phyloP scores from a whole-genome alignment of 53 echinoderm and acorn worm species.

The Holothuria scabra region DNA sequence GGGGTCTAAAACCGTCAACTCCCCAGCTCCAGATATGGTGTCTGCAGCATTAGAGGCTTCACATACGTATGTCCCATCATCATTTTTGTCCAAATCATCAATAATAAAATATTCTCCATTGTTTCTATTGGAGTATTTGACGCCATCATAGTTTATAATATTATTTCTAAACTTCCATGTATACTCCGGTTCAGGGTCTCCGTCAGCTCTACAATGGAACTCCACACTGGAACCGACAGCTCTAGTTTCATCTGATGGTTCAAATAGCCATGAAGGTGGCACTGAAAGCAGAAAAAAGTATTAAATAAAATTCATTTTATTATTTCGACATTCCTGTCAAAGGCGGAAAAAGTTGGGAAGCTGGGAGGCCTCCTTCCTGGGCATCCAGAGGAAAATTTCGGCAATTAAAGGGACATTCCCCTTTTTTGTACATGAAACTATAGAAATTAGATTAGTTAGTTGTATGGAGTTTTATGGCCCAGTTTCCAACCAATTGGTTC shows the following conservation, averaged over 20 bases:
- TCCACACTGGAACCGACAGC: slow-evolving; percentile 53
- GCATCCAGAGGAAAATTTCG: too few species aligned
- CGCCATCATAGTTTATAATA: slow-evolving; percentile 19
- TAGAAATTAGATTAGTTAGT: too few species aligned
- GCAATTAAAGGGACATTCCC: too few species aligned
- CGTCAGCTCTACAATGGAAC: slow-evolving; percentile 81
- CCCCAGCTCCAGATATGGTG: slow-evolving; percentile 49
- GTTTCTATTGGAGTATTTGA: slow-evolving; percentile 63
- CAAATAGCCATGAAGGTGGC: slow-evolving; percentile 62
- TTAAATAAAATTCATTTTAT: too few species aligned
- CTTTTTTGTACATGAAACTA: too few species aligned
- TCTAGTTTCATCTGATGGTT: slow-evolving; percentile 63
- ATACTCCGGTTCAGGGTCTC: slow-evolving; percentile 79
- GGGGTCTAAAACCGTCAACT: slow-evolving; percentile 70
- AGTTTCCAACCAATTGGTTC: too few species aligned
- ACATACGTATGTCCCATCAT: slow-evolving; percentile 74
- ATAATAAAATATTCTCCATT: slow-evolving; percentile 68
- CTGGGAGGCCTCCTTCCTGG: too few species aligned
- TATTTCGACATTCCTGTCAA: too few species aligned
- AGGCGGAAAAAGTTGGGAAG: too few species aligned
- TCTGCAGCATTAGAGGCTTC: slow-evolving; percentile 61
- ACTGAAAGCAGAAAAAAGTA: slow-evolving; percentile 4
- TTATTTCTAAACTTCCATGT: slow-evolving; percentile 60
- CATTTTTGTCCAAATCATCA: slow-evolving; percentile 54
- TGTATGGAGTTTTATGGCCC: too few species aligned